Conservation (phyloP, 2,113 vertebrate genomes). For the Morone saxatilis region DNA sequence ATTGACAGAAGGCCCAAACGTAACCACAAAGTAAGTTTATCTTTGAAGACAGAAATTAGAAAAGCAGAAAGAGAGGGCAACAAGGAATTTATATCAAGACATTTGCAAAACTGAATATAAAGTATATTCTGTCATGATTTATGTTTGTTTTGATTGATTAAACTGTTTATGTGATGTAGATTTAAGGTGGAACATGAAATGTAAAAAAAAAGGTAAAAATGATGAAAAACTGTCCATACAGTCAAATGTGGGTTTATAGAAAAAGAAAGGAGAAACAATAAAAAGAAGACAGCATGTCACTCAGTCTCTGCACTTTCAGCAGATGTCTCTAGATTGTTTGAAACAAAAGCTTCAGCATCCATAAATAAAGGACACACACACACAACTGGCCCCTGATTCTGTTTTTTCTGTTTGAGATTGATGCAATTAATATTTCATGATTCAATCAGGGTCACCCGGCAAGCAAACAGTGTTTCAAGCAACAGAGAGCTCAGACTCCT, state of each 20-base stretch:
- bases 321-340: constrained; percentile 14
- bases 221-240: too few relatives aligned
- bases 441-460: constrained; percentile 55
- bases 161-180: background rate
- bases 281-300: background rate
- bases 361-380: constrained; percentile 17
- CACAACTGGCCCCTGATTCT: background rate
- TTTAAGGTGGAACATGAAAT: background rate
- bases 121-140: background rate
- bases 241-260: background rate
- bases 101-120: background rate
- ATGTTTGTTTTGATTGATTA: background rate
- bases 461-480: constrained; percentile 1
- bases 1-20: background rate
- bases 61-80: background rate
- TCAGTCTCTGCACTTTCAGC: constrained; percentile 40
- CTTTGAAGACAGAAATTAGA: constrained; percentile 13
- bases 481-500: constrained; percentile 25
- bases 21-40: background rate
- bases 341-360: constrained; percentile 43
- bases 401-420: constrained; percentile 41
- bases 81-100: background rate
- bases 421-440: constrained; percentile 59
- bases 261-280: too few relatives aligned
- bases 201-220: background rate